Evolutionary conservation across 2,113 vertebrate species (phyloP), one percentile per base, ranked within the genome.

Genomic region (Copsychus sechellarum): DNA sequence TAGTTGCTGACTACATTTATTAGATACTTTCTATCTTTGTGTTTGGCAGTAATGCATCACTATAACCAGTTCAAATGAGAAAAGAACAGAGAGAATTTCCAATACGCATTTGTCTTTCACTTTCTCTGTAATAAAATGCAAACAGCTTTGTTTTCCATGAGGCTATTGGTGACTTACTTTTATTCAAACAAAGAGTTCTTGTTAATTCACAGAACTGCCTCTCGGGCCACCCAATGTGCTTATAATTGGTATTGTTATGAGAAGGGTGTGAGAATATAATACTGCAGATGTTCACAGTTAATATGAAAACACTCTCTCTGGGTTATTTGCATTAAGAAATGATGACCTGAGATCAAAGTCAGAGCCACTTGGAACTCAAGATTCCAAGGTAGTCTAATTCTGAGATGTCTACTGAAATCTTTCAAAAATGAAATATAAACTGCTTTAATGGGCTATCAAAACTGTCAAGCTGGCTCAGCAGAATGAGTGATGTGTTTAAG

Each of bases 401-500:
- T 91, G 96, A 97, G 90, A 96, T 95, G 97, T 97, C 97, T 95
- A 84, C 69, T 91, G 78, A 95, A 97, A 98, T 97, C 80, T 97
- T 95, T 93, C 66, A 94, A 47, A 97, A 97, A 88, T 89, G 60
- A 97, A 97, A 97, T 95, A 81, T 97, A 96, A 97, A 90, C 94
- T 82, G 79, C 61, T 87, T 83, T 98, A 98, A 98, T 97, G 87
- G 87, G n/a, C 96, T 96, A 97, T 98, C 97, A 92, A 88, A 97
- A 93, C 95, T 97, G 97, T 96, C 97, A 97, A 43, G 48, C 86
- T 91, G 87, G 86, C 77, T 97, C 64, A 97, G 85, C 88, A 92
- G 54, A 91, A 56, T 97, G 95, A 97, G 70, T 96, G 96, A 96
- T 87, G 26, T 48, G 26, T 91, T 92, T 90, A 96, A 95, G 60